A percentile compares a stretch with the other conserved stretches of the same genome.
phyloP scores from a whole-genome alignment of 2,888 invertebrate species.

The Caenorhabditis sp. region DNA sequence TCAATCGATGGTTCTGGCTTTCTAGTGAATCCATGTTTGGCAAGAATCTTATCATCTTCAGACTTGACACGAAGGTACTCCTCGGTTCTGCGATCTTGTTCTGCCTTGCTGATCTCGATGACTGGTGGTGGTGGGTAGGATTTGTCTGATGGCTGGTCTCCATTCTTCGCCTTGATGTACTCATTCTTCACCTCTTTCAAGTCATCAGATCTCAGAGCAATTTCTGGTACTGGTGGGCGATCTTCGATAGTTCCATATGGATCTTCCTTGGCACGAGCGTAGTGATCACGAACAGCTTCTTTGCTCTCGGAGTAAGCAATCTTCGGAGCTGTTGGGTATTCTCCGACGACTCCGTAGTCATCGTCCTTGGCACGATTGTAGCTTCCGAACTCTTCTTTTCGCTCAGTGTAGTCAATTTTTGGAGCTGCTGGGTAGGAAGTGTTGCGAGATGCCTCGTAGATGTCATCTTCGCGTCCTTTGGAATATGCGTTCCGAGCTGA shows the following conservation, averaged over 20 bases:
- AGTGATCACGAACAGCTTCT: conserved; percentile 40
- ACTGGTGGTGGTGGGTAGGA: conserved; percentile 48
- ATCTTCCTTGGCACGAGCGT: conserved; percentile 35
- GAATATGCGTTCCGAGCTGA: conserved; percentile 26
- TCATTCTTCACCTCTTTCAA: conserved; percentile 30
- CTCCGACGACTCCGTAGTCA: conserved; percentile 30
- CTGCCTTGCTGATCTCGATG: conserved; percentile 57
- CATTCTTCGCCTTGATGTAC: conserved; percentile 31
- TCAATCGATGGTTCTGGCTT: conserved; percentile 69
- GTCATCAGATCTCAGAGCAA: conserved; percentile 30
- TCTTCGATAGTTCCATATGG: conserved; percentile 17
- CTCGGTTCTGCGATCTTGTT: conserved; percentile 64
- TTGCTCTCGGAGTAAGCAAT: conserved; percentile 48
- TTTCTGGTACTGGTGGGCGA: conserved; percentile 49
- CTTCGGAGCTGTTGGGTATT: conserved; percentile 47
- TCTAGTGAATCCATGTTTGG: conserved; percentile 69
- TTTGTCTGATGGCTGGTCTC: conserved; percentile 20
- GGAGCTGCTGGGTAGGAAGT: conserved; percentile 32
- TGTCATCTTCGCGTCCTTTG: conserved; percentile 48
- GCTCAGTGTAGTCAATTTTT: conserved; percentile 38
- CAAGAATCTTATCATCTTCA: conserved; percentile 75
- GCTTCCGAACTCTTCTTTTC: conserved; percentile 11
- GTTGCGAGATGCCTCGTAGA: conserved; percentile 40
- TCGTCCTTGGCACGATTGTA: conserved; percentile 23
- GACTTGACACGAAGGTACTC: conserved; percentile 73